Conservation (phyloP, 2,113 vertebrate species). For the Gavialis gangeticus region DNA sequence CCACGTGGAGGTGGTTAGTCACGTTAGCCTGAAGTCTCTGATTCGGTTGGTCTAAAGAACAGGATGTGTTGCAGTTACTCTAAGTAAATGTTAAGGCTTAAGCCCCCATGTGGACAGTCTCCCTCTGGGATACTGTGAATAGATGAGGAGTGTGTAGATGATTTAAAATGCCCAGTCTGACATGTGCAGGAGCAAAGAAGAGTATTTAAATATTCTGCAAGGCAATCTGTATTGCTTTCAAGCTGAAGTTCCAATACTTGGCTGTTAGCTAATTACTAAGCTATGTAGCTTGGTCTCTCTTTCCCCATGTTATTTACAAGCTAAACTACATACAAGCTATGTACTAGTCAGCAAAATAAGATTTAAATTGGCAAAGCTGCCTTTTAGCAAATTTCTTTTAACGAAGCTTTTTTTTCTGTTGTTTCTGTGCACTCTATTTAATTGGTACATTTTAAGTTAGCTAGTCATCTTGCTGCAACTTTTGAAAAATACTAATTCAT, state of each 20-base stretch:
- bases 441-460: too few species aligned
- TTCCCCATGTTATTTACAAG: too few species aligned
- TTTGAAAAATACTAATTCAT: background rate
- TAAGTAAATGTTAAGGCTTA: too few species aligned
- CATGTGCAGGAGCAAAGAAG: background rate
- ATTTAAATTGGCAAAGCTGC: background rate
- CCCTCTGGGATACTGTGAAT: too few species aligned
- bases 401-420: background rate
- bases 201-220: background rate
- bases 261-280: background rate
- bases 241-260: background rate
- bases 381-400: background rate
- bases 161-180: fast-evolving
- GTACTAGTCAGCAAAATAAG: background rate
- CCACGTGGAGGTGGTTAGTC: too few species aligned
- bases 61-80: too few species aligned
- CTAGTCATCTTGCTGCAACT: background rate
- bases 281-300: background rate
- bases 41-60: too few species aligned
- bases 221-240: background rate
- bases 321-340: background rate
- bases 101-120: too few species aligned
- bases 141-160: background rate
- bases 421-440: background rate
- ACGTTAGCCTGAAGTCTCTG: too few species aligned